Conservation (phyloP, 2,888 invertebrate genomes). For the Opisthograptis luteolata region DNA sequence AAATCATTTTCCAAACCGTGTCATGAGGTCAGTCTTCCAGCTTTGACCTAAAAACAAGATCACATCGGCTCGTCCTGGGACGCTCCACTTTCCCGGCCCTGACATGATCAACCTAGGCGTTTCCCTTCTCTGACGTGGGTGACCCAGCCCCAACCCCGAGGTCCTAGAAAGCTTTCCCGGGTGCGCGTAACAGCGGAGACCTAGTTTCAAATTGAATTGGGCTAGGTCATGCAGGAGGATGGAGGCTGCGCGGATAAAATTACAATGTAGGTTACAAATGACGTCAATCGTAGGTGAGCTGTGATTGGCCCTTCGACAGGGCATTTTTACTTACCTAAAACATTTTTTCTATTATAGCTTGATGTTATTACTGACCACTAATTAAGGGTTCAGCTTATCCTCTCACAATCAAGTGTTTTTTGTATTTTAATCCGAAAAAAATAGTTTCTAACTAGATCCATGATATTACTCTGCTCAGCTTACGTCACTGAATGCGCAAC, state of each 20-base stretch:
- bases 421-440: too few relatives aligned
- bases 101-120: too few relatives aligned
- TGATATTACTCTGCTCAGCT: background rate
- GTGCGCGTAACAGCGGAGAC: background rate
- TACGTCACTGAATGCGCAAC: background rate
- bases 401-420: too few relatives aligned
- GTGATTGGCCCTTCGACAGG: constrained; percentile 4
- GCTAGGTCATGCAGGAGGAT: constrained; percentile 27
- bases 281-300: constrained; percentile 1
- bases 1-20: constrained; percentile 9
- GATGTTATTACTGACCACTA: too few relatives aligned
- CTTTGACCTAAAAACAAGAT: constrained; percentile 29
- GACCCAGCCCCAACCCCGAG: constrained; percentile 26
- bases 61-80: constrained; percentile 36
- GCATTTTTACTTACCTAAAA: too few relatives aligned
- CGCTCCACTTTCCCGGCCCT: constrained; percentile 35
- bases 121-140: too few relatives aligned
- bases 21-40: constrained; percentile 25
- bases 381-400: too few relatives aligned
- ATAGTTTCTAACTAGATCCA: too few relatives aligned
- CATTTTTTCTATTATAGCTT: too few relatives aligned
- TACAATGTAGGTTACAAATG: constrained; percentile 7
- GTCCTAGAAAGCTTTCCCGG: constrained; percentile 24
- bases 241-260: constrained; percentile 6
- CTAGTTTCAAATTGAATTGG: constrained; percentile 21